Evolutionary conservation across 1,140 invertebrate genomes (phyloP).

Genomic region (Calycopis cecrops): DNA sequence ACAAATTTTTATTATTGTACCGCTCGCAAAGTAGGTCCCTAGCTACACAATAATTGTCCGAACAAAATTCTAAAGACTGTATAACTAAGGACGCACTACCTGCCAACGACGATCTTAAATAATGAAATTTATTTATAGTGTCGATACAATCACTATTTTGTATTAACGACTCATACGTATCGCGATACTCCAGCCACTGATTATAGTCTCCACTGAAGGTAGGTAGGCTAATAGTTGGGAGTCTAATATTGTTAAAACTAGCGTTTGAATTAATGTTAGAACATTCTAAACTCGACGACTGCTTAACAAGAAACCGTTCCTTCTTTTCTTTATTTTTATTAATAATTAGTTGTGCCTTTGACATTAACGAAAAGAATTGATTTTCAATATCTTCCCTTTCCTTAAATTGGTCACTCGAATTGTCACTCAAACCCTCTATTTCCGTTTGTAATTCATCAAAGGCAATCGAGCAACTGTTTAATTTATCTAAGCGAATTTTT

Average conservation of each 20-base stretch:
- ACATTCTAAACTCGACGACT: neutral
- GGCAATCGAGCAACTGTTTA: neutral
- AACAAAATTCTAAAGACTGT: constrained; percentile 1
- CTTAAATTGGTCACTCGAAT: constrained; percentile 2
- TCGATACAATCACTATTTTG: constrained; percentile 2
- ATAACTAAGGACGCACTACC: neutral
- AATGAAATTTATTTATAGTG: constrained; percentile 1
- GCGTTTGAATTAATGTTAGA: neutral
- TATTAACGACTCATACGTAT: neutral
- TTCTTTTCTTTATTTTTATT: neutral
- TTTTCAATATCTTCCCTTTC: constrained; percentile 3
- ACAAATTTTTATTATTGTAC: neutral
- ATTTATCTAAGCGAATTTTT: constrained; percentile 3
- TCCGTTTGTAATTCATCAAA: neutral
- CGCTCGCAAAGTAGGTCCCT: too few relatives aligned
- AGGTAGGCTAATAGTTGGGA: neutral
- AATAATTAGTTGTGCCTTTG: constrained; percentile 5
- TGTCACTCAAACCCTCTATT: neutral
- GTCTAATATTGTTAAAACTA: constrained; percentile 1
- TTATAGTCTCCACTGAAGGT: neutral
- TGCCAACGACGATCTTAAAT: neutral
- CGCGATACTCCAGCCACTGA: neutral
- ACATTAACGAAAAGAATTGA: neutral
- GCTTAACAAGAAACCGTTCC: neutral
- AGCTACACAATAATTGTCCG: too few relatives aligned